Evolutionary conservation across 1,140 invertebrate species (phyloP).

Genomic region (Hyphantria cunea): DNA sequence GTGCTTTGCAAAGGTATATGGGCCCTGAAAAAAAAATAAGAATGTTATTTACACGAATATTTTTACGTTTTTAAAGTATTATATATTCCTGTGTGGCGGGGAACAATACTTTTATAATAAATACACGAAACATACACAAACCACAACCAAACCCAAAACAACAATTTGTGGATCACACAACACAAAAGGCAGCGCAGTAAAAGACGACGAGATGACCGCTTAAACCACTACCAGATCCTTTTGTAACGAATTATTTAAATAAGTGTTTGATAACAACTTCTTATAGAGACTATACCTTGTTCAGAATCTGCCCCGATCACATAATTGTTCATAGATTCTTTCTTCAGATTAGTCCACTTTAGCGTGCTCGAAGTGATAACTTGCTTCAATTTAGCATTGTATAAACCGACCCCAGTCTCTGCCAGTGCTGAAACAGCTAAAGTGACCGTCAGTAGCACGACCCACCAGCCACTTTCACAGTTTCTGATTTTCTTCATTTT

Average conservation of each 20-base stretch:
- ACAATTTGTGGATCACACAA: too few species aligned
- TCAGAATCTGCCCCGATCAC: slow-evolving; percentile 64
- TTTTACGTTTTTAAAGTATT: too few species aligned
- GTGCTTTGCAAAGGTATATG: slow-evolving; percentile 88
- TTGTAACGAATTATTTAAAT: too few species aligned
- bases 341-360: slow-evolving; percentile 66
- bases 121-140: too few species aligned
- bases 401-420: slow-evolving; percentile 60
- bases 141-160: too few species aligned
- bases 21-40: slow-evolving; percentile 66
- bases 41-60: slow-evolving; percentile 5
- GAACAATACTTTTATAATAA: too few species aligned
- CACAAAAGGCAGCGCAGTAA: too few species aligned
- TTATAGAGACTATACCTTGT: slow-evolving; percentile 47
- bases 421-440: slow-evolving; percentile 49
- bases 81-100: too few species aligned
- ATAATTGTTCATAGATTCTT: slow-evolving; percentile 66
- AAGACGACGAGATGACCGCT: too few species aligned
- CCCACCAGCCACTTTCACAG: slow-evolving; percentile 67
- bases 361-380: slow-evolving; percentile 72
- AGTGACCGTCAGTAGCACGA: slow-evolving; percentile 58
- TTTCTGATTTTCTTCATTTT: slow-evolving; percentile 66
- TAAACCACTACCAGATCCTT: too few species aligned
- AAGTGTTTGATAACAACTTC: too few species aligned
- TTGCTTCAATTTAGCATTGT: slow-evolving; percentile 64